Evolutionary conservation across 64 coral and sea anemone genomes (phyloP).

Genomic region (Platygyra sinensis): DNA sequence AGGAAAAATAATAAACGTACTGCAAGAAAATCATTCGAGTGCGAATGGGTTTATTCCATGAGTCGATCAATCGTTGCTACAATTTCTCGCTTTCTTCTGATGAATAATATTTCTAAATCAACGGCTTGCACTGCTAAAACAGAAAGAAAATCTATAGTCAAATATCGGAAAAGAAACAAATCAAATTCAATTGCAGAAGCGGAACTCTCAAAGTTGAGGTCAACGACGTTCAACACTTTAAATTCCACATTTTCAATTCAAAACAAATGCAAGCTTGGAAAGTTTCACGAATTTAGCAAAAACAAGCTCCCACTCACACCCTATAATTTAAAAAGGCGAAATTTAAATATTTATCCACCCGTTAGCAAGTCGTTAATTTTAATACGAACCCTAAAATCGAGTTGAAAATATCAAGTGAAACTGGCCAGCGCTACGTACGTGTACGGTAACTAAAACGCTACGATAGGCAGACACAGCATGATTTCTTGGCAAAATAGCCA

Average conservation of each 20-base stretch:
- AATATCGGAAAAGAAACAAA: slow-evolving; percentile 10
- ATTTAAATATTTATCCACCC: slow-evolving; percentile 29
- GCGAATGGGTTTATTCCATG: not conserved
- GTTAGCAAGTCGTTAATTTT: slow-evolving; percentile 21
- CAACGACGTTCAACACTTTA: not conserved
- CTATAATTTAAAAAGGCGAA: slow-evolving; percentile 9
- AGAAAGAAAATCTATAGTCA: not conserved
- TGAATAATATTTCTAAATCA: not conserved
- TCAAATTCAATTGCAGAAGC: slow-evolving; percentile 1
- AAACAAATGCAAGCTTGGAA: not conserved
- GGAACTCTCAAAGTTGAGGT: slow-evolving; percentile 4
- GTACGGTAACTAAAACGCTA: not conserved
- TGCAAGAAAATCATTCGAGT: not conserved
- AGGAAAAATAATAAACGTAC: not conserved
- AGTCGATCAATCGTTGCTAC: not conserved
- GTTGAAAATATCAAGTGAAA: not conserved
- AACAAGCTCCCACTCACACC: slow-evolving; percentile 16
- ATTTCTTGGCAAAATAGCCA: not conserved
- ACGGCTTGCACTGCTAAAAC: not conserved
- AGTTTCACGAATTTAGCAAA: not conserved
- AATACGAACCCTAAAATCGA: not conserved
- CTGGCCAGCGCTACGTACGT: not conserved
- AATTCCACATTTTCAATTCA: not conserved
- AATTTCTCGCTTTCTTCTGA: not conserved
- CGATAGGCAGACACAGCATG: slow-evolving; percentile 5